Evolutionary conservation across 2,888 invertebrate species (phyloP).

Genomic region (Agriopis aurantiaria): DNA sequence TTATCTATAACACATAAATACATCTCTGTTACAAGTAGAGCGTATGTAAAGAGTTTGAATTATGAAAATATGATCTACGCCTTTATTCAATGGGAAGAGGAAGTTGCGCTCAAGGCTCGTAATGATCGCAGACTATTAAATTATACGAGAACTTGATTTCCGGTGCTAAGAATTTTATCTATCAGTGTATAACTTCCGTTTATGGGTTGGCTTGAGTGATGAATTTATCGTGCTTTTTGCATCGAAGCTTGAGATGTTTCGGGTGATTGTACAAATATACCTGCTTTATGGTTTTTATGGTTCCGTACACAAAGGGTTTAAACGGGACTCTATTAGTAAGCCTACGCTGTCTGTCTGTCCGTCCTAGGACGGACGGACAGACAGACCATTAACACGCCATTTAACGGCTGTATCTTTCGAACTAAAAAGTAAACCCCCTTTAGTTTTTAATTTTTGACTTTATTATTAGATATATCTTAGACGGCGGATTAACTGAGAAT

Average conservation of each 20-base stretch:
- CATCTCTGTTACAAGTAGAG: conserved; percentile 12
- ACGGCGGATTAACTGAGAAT: too few relatives aligned
- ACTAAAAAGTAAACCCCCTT: too few relatives aligned
- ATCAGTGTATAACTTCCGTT: conserved; percentile 39
- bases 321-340: too few relatives aligned
- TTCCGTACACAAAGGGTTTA: too few relatives aligned
- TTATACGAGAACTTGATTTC: conserved; percentile 44
- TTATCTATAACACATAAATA: conserved; percentile 58
- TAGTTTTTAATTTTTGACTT: too few relatives aligned
- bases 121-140: conserved; percentile 45
- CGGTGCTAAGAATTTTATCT: conserved; percentile 43
- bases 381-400: too few relatives aligned
- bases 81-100: conserved; percentile 33
- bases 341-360: too few relatives aligned
- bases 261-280: conserved; percentile 1
- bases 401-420: too few relatives aligned
- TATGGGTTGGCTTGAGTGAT: conserved; percentile 18
- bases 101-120: conserved; percentile 43
- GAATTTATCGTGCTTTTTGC: conserved; percentile 21
- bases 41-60: conserved; percentile 26
- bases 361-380: too few relatives aligned
- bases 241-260: not conserved
- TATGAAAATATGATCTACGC: conserved; percentile 22
- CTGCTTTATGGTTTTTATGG: not conserved
- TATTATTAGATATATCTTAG: too few relatives aligned